Conservation (phyloP, 2,888 invertebrate species). For the Leptinotarsa haldemani region DNA sequence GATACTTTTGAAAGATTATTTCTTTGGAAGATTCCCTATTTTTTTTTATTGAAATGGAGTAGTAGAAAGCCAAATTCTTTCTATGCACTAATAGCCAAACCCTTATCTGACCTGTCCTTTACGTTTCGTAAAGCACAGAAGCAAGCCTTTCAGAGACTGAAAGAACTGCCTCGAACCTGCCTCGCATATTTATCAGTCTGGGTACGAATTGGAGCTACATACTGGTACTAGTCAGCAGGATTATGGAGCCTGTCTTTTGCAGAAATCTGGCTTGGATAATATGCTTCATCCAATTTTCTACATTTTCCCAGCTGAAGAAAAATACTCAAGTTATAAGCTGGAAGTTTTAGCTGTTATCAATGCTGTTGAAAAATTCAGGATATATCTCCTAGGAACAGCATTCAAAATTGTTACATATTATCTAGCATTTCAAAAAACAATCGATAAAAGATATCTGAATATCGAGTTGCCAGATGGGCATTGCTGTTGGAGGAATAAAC, state of each 20-base stretch:
- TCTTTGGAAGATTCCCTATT: no score
- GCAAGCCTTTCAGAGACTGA: slow-evolving; percentile 40
- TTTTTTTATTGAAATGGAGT: no score
- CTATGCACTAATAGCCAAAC: slow-evolving; percentile 57
- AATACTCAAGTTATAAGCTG: slow-evolving; percentile 57
- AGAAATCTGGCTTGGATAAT: slow-evolving; percentile 38
- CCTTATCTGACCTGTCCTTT: slow-evolving; percentile 53
- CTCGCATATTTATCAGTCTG: slow-evolving; percentile 41
- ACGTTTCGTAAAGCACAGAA: slow-evolving; percentile 35
- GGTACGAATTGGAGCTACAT: slow-evolving; percentile 40
- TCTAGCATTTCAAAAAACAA: slow-evolving; percentile 54
- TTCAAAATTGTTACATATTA: no score
- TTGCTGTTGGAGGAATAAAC: slow-evolving; percentile 53
- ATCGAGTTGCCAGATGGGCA: slow-evolving; percentile 55
- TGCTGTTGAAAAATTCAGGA: slow-evolving; percentile 57
- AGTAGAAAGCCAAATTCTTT: no score
- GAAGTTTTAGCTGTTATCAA: slow-evolving; percentile 58
- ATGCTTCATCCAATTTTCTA: slow-evolving; percentile 49
- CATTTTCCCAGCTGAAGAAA: slow-evolving; percentile 49
- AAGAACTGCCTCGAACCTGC: slow-evolving; percentile 42
- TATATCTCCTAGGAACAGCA: slow-evolving; percentile 50
- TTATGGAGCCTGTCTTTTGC: slow-evolving; percentile 43
- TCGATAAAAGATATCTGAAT: slow-evolving; percentile 53
- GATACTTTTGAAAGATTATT: slow-evolving; percentile 60
- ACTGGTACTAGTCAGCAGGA: slow-evolving; percentile 45